Conservation (phyloP, 2,888 invertebrate species). For the Meliscaeva auricollis region DNA sequence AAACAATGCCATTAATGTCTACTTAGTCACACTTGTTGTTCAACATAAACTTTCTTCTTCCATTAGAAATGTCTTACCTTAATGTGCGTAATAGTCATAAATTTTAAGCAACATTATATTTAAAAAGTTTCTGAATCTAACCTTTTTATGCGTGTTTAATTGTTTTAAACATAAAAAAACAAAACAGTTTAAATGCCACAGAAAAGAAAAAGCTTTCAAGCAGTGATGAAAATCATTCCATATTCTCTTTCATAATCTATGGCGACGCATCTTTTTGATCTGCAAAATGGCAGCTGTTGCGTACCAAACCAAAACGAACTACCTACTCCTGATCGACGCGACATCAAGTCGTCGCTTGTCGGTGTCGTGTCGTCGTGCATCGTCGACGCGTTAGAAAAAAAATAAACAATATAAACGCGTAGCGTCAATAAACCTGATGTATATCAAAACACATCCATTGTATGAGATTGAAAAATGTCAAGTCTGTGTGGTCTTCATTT, state of each 20-base stretch:
- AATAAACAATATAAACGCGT: conserved; percentile 60
- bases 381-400: conserved; percentile 38
- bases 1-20: conserved; percentile 19
- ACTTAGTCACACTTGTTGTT: conserved; percentile 39
- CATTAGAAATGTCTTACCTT: conserved; percentile 2
- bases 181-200: neutral
- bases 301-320: neutral
- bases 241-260: conserved; percentile 34
- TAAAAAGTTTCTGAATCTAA: conserved; percentile 44
- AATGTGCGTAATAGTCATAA: conserved; percentile 37
- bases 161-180: neutral
- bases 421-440: conserved; percentile 62
- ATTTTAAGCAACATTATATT: conserved; percentile 10
- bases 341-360: conserved; percentile 8
- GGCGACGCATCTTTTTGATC: conserved; percentile 65
- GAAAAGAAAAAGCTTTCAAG: conserved; percentile 32
- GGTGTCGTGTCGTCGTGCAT: neutral
- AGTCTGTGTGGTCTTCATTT: conserved; percentile 68
- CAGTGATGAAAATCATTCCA: conserved; percentile 44
- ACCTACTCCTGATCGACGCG: conserved; percentile 11
- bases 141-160: neutral
- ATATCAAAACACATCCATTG: conserved; percentile 22
- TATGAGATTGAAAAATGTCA: conserved; percentile 39
- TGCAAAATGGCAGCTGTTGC: conserved; percentile 6
- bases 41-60: conserved; percentile 15